Evolutionary conservation across 2,888 invertebrate genomes (phyloP).

Genomic region (Drosophila phalerata): DNA sequence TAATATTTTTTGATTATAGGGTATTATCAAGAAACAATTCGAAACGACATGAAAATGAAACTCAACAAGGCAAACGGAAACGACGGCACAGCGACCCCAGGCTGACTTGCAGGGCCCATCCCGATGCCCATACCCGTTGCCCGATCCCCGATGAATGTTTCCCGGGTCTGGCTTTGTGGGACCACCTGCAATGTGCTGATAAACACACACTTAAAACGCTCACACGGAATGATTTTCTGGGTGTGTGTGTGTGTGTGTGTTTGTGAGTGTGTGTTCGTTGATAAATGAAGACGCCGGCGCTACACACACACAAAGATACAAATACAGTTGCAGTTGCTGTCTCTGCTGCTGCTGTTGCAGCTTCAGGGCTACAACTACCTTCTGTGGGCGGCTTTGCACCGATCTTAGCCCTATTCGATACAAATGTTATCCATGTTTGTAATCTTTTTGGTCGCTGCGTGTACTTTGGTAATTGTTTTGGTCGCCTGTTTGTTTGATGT

Average conservation of each 20-base stretch:
- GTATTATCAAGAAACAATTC: constrained; percentile 49
- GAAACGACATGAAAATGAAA: constrained; percentile 47
- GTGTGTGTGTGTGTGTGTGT: neutral
- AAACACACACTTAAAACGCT: constrained; percentile 58
- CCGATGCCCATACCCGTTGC: constrained; percentile 19
- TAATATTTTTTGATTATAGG: constrained; percentile 4
- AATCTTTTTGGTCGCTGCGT: constrained; percentile 33
- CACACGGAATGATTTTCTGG: constrained; percentile 7
- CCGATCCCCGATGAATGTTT: constrained; percentile 10
- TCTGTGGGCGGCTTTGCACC: constrained; percentile 40
- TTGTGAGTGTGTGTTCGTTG: constrained; percentile 34
- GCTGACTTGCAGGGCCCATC: constrained; percentile 55
- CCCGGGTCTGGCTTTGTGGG: constrained; percentile 47
- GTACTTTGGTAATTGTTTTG: constrained; percentile 46
- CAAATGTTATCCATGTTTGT: constrained; percentile 39
- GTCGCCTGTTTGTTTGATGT: constrained; percentile 59
- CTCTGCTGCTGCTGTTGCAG: constrained; percentile 24
- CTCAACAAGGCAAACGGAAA: constrained; percentile 73
- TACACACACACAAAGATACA: constrained; percentile 43
- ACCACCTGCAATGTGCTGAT: constrained; percentile 80
- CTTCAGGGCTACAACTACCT: constrained; percentile 33
- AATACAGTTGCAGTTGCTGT: constrained; percentile 23
- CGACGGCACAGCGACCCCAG: constrained; percentile 68
- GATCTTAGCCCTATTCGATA: constrained; percentile 41
- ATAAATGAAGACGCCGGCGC: constrained; percentile 80